Conservation (phyloP, 2,113 vertebrate species). For the Thryonomys swinderianus region DNA sequence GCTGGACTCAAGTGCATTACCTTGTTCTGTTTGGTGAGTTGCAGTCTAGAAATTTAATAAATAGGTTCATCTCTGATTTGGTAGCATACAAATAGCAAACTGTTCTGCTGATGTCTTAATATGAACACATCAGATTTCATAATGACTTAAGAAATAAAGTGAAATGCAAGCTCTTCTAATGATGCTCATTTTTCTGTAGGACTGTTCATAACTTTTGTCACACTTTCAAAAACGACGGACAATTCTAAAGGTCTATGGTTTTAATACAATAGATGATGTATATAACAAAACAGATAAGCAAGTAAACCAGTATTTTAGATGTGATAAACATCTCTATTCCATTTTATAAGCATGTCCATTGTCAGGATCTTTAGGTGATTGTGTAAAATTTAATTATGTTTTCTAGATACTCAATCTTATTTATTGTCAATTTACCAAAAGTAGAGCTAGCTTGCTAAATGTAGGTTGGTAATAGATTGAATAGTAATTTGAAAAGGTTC, state of each 20-base stretch:
- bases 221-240: neutral
- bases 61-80: neutral
- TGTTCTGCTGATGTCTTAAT: neutral
- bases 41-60: neutral
- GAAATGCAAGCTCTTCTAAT: neutral
- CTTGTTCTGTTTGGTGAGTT: neutral
- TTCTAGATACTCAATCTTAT: neutral
- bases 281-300: neutral
- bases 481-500: neutral
- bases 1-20: neutral
- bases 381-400: neutral
- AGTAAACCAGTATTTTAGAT: neutral
- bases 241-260: neutral
- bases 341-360: neutral
- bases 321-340: neutral
- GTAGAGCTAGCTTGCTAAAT: neutral
- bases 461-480: neutral
- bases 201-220: slow-evolving; percentile 12
- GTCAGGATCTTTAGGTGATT: neutral
- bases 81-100: neutral
- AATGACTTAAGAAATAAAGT: neutral
- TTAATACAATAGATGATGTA: slow-evolving; percentile 10
- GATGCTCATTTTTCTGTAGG: neutral
- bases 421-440: neutral
- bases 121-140: neutral